A percentile compares a stretch with the other conserved stretches of the same genome.
Conservation (phyloP, 1,140 invertebrate genomes). For the Platyscapa corneri region DNA sequence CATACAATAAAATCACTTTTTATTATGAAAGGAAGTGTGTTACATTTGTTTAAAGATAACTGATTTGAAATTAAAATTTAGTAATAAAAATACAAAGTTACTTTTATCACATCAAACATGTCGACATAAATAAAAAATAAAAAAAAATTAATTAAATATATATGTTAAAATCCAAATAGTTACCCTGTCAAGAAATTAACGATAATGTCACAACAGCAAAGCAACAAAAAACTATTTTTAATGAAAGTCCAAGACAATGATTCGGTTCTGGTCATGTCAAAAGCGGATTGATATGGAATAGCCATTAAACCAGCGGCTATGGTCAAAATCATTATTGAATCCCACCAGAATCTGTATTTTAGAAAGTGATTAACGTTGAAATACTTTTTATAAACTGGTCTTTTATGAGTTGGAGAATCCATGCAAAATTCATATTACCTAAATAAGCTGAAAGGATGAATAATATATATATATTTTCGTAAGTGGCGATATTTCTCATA, state of each 20-base stretch:
- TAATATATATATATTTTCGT: conserved; percentile 56
- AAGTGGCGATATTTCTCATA: conserved; percentile 65
- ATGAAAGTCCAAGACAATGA: conserved; percentile 54
- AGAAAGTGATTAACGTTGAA: conserved; percentile 45
- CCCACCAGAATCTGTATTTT: conserved; percentile 61
- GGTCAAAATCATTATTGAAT: conserved; percentile 61
- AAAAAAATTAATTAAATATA: background rate
- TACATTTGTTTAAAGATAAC: no score
- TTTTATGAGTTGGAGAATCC: background rate
- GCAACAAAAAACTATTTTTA: conserved; percentile 60
- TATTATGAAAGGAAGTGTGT: no score
- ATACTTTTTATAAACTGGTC: background rate
- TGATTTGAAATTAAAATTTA: no score
- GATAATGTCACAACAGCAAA: conserved; percentile 63
- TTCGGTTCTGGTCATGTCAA: conserved; percentile 55
- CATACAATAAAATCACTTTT: no score
- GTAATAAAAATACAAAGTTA: no score
- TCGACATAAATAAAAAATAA: background rate
- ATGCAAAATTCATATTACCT: conserved; percentile 58
- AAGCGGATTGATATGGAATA: conserved; percentile 64
- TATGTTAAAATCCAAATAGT: background rate
- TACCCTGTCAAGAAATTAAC: conserved; percentile 69
- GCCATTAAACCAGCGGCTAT: conserved; percentile 57
- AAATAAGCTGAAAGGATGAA: conserved; percentile 71
- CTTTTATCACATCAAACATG: no score